phyloP scores from a whole-genome alignment of 2,113 vertebrate genomes.

The Campylomormyrus tamandua region DNA sequence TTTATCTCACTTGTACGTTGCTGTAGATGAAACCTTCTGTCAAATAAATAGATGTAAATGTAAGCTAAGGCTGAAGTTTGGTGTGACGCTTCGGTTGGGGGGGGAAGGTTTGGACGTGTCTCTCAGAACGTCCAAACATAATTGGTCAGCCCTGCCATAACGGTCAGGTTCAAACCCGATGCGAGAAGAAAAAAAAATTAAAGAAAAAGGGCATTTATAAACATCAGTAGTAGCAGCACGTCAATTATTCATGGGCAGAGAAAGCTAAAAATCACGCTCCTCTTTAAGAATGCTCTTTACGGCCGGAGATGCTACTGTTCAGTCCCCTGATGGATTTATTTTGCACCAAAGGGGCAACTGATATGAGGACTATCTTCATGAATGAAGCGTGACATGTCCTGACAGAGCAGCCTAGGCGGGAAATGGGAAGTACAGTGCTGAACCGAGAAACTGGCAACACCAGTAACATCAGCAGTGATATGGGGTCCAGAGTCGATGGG shows the following conservation, averaged over 20 bases:
- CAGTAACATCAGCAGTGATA: neutral
- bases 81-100: neutral
- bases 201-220: neutral
- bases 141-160: neutral
- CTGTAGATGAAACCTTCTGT: neutral
- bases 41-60: neutral
- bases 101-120: neutral
- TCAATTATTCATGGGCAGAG: constrained; percentile 7
- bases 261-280: neutral
- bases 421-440: neutral
- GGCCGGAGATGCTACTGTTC: neutral
- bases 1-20: neutral
- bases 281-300: constrained; percentile 3
- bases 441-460: neutral
- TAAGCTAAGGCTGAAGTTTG: neutral
- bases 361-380: neutral
- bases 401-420: neutral
- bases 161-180: neutral
- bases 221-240: neutral
- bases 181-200: neutral
- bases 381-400: neutral
- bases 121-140: neutral
- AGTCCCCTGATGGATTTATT: neutral
- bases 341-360: neutral
- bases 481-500: neutral